phyloP scores from a whole-genome alignment of 2,797 vertebrate species.

The Chaenodraco wilsoni region DNA sequence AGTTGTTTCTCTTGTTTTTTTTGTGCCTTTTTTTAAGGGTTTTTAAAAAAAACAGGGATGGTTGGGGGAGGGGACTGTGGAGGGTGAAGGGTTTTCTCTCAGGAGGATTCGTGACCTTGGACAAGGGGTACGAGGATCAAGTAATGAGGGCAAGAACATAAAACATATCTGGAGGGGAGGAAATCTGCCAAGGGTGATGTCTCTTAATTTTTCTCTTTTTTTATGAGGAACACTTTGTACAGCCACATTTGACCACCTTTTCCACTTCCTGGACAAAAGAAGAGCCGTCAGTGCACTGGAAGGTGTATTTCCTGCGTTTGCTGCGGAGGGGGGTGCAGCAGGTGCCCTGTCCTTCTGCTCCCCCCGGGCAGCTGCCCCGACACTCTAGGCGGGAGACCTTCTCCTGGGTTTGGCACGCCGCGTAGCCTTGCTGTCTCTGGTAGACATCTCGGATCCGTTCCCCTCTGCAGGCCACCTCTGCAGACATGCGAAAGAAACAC shows the following conservation, averaged over 20 bases:
- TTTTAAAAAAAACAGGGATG: constrained; percentile 66
- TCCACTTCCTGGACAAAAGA: constrained; percentile 98
- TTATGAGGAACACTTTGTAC: constrained; percentile 90
- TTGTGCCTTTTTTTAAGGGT: constrained; percentile 52
- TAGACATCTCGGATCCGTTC: constrained; percentile 98
- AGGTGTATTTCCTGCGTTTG: constrained; percentile 98
- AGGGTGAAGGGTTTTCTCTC: constrained; percentile 46
- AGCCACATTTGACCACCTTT: constrained; percentile 98
- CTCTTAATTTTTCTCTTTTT: constrained; percentile 58
- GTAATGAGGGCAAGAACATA: constrained; percentile 70
- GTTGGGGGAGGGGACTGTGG: constrained; percentile 29
- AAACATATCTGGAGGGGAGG: constrained; percentile 66
- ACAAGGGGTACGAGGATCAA: constrained; percentile 48
- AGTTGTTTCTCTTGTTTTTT: constrained; percentile 52
- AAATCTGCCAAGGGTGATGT: constrained; percentile 63
- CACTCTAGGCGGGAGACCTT: constrained; percentile 98
- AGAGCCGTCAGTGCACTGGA: constrained; percentile 97
- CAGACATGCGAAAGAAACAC: constrained; percentile 28
- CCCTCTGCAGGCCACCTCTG: constrained; percentile 98
- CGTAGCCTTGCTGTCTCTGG: constrained; percentile 98
- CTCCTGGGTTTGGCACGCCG: constrained; percentile 98
- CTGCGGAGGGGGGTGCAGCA: constrained; percentile 95
- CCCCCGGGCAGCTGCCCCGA: constrained; percentile 88
- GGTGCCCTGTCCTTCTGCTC: constrained; percentile 80
- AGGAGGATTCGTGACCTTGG: constrained; percentile 37